A percentile compares a stretch with the other conserved stretches of the same genome.
These are phyloP conservation scores for Dasyprocta punctata DNA, from an alignment of 2,113 vertebrate genomes.

Conservation along the genomic window DNA sequence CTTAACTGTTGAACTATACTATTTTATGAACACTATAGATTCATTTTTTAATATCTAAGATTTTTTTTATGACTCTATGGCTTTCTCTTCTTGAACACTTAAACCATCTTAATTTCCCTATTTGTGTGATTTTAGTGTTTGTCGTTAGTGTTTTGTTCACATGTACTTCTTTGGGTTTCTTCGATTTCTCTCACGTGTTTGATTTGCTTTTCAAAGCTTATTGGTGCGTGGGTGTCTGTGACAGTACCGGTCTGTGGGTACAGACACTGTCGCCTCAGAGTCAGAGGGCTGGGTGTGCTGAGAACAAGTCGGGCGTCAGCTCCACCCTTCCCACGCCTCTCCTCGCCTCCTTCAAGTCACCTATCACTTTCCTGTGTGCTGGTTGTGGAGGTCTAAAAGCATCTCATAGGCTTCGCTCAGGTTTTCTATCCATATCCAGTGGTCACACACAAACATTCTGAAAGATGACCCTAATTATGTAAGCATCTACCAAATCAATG, in stretches of 20 bases:
- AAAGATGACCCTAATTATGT: too few species aligned
- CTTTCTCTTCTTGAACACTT: neutral
- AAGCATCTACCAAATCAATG: neutral
- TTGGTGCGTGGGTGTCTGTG: neutral
- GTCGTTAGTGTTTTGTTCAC: neutral
- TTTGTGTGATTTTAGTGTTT: neutral
- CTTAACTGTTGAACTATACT: neutral
- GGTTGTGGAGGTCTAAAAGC: neutral
- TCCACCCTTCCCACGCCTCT: neutral
- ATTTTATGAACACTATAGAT: neutral
- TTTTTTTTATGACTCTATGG: neutral
- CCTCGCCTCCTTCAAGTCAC: too few species aligned
- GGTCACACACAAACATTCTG: too few species aligned
- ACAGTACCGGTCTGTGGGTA: too few species aligned
- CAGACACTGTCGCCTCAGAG: neutral
- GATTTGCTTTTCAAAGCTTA: neutral
- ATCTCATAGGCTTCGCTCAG: neutral
- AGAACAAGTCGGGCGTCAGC: neutral
- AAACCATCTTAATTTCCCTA: neutral
- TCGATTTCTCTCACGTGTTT: neutral
- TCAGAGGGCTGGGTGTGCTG: neutral
- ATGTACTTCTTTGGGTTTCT: neutral
- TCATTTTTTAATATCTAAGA: neutral
- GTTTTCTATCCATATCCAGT: fast-evolving
- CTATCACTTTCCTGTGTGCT: neutral